Conservation (phyloP, 1,140 invertebrate genomes). For the Matsumurasca onukii region DNA sequence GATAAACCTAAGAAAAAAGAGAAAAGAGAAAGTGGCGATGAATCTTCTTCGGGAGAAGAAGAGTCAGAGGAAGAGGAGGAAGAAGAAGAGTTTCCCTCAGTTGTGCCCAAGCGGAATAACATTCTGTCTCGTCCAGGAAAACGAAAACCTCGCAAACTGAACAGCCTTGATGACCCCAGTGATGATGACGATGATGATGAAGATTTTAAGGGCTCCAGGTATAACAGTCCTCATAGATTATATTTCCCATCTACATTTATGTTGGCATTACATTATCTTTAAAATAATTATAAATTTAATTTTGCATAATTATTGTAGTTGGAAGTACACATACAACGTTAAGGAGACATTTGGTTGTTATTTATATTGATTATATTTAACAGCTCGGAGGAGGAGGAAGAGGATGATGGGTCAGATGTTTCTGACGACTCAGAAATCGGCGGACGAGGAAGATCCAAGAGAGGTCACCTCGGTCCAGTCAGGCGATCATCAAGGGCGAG, state of each 20-base stretch:
- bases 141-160: conserved; percentile 73
- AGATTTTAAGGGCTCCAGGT: conserved; percentile 76
- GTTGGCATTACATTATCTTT: too few relatives aligned
- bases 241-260: too few relatives aligned
- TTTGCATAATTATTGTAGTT: too few relatives aligned
- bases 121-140: conserved; percentile 44
- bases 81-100: conserved; percentile 44
- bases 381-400: conserved; percentile 59
- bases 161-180: conserved; percentile 77
- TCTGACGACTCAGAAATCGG: conserved; percentile 58
- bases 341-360: too few relatives aligned
- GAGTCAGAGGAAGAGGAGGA: conserved; percentile 51
- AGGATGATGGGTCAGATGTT: conserved; percentile 57
- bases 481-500: conserved; percentile 58
- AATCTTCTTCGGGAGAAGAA: conserved; percentile 47
- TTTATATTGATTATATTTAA: too few relatives aligned
- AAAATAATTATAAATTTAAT: too few relatives aligned
- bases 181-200: conserved; percentile 83
- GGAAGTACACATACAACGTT: too few relatives aligned
- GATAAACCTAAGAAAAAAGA: conserved; percentile 55
- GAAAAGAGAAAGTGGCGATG: conserved; percentile 25
- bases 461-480: conserved; percentile 49
- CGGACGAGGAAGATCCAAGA: conserved; percentile 47
- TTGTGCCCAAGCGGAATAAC: conserved; percentile 37
- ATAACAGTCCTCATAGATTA: too few relatives aligned